Conservation (phyloP, 1,140 invertebrate species). For the Lanistes nyassanus region DNA sequence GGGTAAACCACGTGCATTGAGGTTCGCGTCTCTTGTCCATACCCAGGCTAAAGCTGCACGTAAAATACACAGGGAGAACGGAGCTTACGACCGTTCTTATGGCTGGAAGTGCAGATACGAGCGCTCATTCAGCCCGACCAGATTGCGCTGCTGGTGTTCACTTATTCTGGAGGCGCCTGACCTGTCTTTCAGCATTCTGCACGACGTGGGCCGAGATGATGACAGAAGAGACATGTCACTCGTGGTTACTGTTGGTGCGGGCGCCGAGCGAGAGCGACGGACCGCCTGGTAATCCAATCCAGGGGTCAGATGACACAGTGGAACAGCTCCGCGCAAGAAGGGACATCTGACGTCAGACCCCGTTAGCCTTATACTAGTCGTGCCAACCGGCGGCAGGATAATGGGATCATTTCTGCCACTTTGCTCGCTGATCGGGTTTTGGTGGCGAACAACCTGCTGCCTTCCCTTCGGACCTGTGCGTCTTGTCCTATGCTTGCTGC, state of each 20-base stretch:
- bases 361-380: not conserved
- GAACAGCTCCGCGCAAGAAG: not conserved
- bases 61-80: too few species aligned
- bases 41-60: too few species aligned
- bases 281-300: not conserved
- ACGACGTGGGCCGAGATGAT: not conserved
- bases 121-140: too few species aligned
- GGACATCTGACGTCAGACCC: not conserved
- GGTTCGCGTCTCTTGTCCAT: too few species aligned
- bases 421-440: not conserved
- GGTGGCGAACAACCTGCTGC: not conserved
- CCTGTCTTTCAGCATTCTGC: not conserved
- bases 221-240: not conserved
- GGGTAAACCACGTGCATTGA: too few species aligned
- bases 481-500: not conserved
- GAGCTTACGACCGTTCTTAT: too few species aligned
- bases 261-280: too few species aligned
- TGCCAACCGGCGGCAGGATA: not conserved
- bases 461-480: not conserved
- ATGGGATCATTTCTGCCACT: constrained; percentile 2
- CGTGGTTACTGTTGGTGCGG: not conserved
- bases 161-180: too few species aligned
- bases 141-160: too few species aligned
- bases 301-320: not conserved
- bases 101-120: too few species aligned